phyloP scores from a whole-genome alignment of 2,113 vertebrate genomes.

The Ranitomeya variabilis region DNA sequence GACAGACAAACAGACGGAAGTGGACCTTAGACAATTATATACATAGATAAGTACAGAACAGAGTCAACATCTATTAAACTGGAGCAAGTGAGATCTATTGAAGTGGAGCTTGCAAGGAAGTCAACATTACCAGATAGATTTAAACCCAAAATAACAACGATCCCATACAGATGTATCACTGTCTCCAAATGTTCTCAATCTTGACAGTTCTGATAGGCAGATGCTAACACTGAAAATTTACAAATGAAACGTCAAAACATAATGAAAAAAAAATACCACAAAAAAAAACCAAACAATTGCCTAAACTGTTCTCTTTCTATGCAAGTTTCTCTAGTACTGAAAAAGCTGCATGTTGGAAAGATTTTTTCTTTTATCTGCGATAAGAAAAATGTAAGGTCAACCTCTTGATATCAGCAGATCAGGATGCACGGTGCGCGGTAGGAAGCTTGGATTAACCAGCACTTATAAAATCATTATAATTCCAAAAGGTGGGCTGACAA shows the following conservation, averaged over 20 bases:
- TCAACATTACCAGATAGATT: no score
- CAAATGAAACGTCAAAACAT: background rate
- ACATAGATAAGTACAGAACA: no score
- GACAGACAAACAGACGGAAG: no score
- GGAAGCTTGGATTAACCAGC: constrained; percentile 43
- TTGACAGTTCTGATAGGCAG: no score
- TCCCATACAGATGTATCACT: no score
- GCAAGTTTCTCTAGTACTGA: background rate
- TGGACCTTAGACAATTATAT: no score
- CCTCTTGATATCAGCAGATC: constrained; percentile 45
- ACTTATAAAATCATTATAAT: constrained; percentile 51
- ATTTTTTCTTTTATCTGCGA: constrained; percentile 36
- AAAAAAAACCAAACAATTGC: background rate
- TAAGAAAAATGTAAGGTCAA: constrained; percentile 49
- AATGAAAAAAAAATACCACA: background rate
- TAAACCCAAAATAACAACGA: no score
- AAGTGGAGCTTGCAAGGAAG: no score
- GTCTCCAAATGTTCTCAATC: no score
- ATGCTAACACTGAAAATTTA: no score
- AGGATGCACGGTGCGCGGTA: constrained; percentile 42
- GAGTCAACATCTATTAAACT: no score
- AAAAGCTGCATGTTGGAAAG: constrained; percentile 15
- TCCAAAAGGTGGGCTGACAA: constrained; percentile 56
- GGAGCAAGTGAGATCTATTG: no score
- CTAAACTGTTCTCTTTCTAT: background rate